A percentile compares a stretch with the other conserved stretches of the same genome.
Conservation (phyloP, 2,888 invertebrate species). For the Cryptus viduatorius region DNA sequence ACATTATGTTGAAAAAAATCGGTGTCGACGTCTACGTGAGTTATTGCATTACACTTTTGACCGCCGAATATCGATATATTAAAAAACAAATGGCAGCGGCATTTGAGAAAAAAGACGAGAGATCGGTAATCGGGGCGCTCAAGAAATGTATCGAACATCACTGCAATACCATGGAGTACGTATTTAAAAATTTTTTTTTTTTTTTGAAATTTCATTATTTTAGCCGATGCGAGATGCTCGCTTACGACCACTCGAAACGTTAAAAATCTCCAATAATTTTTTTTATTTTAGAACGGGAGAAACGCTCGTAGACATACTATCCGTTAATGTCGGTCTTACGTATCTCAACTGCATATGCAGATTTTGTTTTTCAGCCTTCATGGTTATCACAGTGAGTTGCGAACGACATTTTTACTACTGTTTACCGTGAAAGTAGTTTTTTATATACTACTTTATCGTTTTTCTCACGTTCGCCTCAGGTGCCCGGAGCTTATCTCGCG, state of each 20-base stretch:
- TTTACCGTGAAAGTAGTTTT: neutral
- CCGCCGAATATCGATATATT: constrained; percentile 74
- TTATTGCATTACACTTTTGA: constrained; percentile 71
- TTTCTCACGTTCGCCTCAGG: constrained; percentile 14
- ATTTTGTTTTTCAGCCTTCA: constrained; percentile 74
- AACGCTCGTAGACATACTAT: constrained; percentile 68
- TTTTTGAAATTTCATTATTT: neutral
- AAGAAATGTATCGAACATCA: constrained; percentile 55
- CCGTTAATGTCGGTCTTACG: constrained; percentile 69
- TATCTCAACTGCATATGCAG: constrained; percentile 73
- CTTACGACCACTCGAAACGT: neutral
- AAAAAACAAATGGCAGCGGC: constrained; percentile 58
- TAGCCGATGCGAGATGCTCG: neutral
- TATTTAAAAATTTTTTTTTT: no score
- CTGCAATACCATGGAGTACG: constrained; percentile 49
- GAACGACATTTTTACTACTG: neutral
- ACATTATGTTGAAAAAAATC: constrained; percentile 68
- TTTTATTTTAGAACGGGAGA: constrained; percentile 54
- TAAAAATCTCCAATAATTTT: neutral
- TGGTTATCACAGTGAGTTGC: constrained; percentile 71
- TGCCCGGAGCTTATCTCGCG: constrained; percentile 37
- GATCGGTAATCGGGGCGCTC: constrained; percentile 4
- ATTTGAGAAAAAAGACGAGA: constrained; percentile 45
- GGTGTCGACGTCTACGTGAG: constrained; percentile 74
- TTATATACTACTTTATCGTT: neutral